These are phyloP conservation scores for Sesamia inferens DNA, from an alignment of 2,888 invertebrate species.

Conservation along the genomic window DNA sequence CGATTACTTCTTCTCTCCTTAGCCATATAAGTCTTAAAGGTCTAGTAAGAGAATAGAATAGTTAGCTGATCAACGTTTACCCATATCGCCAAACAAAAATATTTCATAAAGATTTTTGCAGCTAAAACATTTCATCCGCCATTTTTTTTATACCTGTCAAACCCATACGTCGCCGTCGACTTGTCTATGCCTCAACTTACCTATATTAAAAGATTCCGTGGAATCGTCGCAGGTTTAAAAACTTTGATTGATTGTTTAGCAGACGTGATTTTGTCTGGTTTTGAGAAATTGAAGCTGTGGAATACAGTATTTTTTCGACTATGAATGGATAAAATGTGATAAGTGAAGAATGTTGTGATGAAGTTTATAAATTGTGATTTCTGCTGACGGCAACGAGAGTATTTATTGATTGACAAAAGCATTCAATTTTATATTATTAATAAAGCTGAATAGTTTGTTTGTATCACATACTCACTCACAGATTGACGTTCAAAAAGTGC, in stretches of 20 bases:
- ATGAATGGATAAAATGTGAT: not conserved
- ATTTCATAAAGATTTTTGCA: not conserved
- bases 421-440: not conserved
- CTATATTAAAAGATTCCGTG: constrained; percentile 12
- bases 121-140: constrained; percentile 5
- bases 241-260: constrained; percentile 15
- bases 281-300: constrained; percentile 4
- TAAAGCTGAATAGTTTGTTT: not conserved
- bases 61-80: not conserved
- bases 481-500: too few species aligned
- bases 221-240: constrained; percentile 12
- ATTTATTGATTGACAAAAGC: not conserved
- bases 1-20: too few species aligned
- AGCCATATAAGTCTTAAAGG: too few species aligned
- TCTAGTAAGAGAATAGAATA: not conserved
- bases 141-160: constrained; percentile 42
- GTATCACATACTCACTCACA: not conserved
- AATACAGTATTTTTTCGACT: constrained; percentile 17
- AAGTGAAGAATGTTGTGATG: not conserved
- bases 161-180: not conserved
- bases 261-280: not conserved
- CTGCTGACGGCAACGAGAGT: not conserved
- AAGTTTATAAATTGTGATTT: not conserved
- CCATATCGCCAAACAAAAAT: not conserved
- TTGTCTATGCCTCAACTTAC: constrained; percentile 15